Evolutionary conservation across 2,888 invertebrate genomes (phyloP).

Genomic region (Chloroclystis v-ata): DNA sequence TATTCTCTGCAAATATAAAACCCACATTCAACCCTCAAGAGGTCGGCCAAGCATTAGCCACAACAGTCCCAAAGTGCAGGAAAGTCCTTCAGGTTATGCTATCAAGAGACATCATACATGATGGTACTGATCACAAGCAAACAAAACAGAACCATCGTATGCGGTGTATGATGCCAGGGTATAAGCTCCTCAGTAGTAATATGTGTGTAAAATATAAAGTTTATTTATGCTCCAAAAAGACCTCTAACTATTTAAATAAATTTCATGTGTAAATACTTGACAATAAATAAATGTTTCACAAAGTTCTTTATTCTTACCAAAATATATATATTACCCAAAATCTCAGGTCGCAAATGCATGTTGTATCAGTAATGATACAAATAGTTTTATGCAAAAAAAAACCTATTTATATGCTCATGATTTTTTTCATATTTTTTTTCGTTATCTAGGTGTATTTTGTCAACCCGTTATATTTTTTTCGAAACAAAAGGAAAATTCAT

Average conservation of each 20-base stretch:
- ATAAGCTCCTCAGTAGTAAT: constrained; percentile 9
- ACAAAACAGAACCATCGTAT: constrained; percentile 6
- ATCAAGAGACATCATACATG: constrained; percentile 21
- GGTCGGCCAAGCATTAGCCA: constrained; percentile 36
- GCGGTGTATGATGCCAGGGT: constrained; percentile 10
- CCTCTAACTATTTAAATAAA: too few species aligned
- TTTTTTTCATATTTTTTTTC: too few species aligned
- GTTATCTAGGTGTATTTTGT: too few species aligned
- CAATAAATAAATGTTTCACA: not conserved
- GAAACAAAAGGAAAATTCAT: too few species aligned
- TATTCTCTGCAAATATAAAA: constrained; percentile 37
- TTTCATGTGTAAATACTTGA: not conserved
- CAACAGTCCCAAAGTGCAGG: constrained; percentile 27
- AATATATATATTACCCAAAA: not conserved
- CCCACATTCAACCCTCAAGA: constrained; percentile 35
- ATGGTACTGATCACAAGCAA: constrained; percentile 7
- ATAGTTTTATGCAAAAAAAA: not conserved
- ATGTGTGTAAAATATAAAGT: too few species aligned
- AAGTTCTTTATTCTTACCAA: not conserved
- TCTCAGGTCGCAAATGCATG: not conserved
- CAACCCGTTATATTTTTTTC: too few species aligned
- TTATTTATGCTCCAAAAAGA: too few species aligned
- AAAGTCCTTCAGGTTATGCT: constrained; percentile 29
- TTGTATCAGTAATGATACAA: not conserved
- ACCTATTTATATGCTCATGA: too few species aligned